A percentile compares a stretch with the other conserved stretches of the same genome.
Conservation (phyloP, 2,113 vertebrate species). For the Sylvietta virens region DNA sequence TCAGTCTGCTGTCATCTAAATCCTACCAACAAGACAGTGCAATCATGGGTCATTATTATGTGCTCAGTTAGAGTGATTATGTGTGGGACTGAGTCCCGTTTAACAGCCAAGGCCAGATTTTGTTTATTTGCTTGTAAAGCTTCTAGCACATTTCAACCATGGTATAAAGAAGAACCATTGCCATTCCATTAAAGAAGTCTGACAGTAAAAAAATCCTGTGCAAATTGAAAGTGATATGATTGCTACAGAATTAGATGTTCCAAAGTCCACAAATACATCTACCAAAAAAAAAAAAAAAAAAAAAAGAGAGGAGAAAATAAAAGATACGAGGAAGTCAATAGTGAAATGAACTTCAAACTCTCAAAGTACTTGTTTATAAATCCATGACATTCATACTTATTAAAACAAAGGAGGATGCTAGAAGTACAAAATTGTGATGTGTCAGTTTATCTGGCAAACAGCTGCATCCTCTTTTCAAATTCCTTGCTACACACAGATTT, state of each 20-base stretch:
- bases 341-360: neutral
- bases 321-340: neutral
- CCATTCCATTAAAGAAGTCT: neutral
- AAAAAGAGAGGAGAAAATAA: too few relatives aligned
- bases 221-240: neutral
- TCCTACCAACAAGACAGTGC: neutral
- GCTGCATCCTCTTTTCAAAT: neutral
- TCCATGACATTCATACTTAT: neutral
- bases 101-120: neutral
- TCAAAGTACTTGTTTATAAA: neutral
- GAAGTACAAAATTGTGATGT: neutral
- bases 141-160: neutral
- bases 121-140: conserved; percentile 25
- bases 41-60: neutral
- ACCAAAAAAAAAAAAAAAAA: neutral
- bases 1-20: neutral
- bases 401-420: neutral
- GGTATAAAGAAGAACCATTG: neutral
- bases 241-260: neutral
- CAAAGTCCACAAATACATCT: neutral
- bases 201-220: neutral
- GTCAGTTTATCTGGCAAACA: neutral
- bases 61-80: neutral
- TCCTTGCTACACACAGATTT: neutral
- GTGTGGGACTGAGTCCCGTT: neutral